Conservation (phyloP, 2,113 vertebrate genomes). For the Proteles cristata region DNA sequence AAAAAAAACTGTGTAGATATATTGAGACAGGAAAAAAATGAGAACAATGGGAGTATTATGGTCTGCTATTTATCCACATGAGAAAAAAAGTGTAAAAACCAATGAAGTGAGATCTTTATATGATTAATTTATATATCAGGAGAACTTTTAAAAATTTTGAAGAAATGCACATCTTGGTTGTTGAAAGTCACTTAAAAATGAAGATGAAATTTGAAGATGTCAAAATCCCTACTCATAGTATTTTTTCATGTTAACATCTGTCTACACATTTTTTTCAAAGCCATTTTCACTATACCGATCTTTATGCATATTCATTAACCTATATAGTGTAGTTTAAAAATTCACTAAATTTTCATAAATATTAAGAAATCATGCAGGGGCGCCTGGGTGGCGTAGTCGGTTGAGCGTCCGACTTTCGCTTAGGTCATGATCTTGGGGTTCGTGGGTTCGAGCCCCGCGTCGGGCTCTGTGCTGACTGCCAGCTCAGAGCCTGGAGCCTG, state of each 20-base stretch:
- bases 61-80: not conserved
- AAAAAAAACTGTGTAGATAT: not conserved
- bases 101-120: not conserved
- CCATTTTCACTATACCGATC: not conserved
- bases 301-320: not conserved
- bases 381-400: too few species aligned
- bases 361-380: too few species aligned
- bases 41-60: not conserved
- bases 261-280: not conserved
- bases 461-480: too few species aligned
- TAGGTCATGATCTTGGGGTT: too few species aligned
- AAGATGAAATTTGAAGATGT: not conserved
- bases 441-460: too few species aligned
- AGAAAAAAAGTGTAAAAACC: not conserved
- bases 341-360: not conserved
- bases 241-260: not conserved
- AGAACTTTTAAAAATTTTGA: not conserved
- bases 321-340: not conserved
- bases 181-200: not conserved
- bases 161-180: not conserved
- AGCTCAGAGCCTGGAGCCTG: too few species aligned
- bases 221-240: not conserved
- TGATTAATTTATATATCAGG: not conserved
- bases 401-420: too few species aligned
- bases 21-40: not conserved